Percentiles rank a stretch among this genome's conserved stretches.
These are phyloP conservation scores for Lycia hirtaria DNA, from an alignment of 2,888 invertebrate species.

Conservation along the genomic window DNA sequence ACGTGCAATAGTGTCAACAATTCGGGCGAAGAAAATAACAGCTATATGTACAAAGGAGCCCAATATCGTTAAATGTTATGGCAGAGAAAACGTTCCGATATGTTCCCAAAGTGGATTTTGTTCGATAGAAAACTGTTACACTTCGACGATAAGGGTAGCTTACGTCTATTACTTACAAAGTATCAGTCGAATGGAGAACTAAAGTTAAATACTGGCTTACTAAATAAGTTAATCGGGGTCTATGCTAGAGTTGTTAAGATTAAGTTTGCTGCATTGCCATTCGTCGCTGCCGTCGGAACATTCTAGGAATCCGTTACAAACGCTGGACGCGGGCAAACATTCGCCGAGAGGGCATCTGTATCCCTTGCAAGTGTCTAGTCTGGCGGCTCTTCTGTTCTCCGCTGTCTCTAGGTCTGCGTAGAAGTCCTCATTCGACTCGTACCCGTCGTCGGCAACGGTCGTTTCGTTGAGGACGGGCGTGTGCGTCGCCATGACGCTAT, in stretches of 20 bases:
- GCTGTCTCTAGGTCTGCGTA: slow-evolving; percentile 75
- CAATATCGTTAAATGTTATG: slow-evolving; percentile 59
- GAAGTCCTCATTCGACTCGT: slow-evolving; percentile 63
- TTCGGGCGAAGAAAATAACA: slow-evolving; percentile 53
- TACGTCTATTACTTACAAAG: slow-evolving; percentile 71
- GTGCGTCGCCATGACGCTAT: slow-evolving; percentile 78
- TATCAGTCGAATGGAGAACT: slow-evolving; percentile 80
- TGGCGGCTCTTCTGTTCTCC: slow-evolving; percentile 66
- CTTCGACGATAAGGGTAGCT: slow-evolving; percentile 40
- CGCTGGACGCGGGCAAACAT: slow-evolving; percentile 88
- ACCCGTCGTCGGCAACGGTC: slow-evolving; percentile 47
- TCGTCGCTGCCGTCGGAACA: slow-evolving; percentile 92
- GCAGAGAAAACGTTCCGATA: slow-evolving; percentile 32
- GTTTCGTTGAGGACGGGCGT: slow-evolving; percentile 60
- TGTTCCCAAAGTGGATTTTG: slow-evolving; percentile 19
- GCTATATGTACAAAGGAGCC: slow-evolving; percentile 76
- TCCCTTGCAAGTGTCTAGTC: slow-evolving; percentile 85
- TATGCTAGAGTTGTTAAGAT: slow-evolving; percentile 59
- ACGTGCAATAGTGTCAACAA: slow-evolving; percentile 61
- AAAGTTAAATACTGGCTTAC: slow-evolving; percentile 72
- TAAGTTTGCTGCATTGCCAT: slow-evolving; percentile 80
- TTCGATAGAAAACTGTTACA: slow-evolving; percentile 15
- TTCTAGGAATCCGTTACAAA: slow-evolving; percentile 92
- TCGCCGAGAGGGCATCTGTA: slow-evolving; percentile 91
- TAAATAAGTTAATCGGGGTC: slow-evolving; percentile 63